Conservation (phyloP, 2,888 invertebrate genomes). For the Ecdyonurus torrentis region DNA sequence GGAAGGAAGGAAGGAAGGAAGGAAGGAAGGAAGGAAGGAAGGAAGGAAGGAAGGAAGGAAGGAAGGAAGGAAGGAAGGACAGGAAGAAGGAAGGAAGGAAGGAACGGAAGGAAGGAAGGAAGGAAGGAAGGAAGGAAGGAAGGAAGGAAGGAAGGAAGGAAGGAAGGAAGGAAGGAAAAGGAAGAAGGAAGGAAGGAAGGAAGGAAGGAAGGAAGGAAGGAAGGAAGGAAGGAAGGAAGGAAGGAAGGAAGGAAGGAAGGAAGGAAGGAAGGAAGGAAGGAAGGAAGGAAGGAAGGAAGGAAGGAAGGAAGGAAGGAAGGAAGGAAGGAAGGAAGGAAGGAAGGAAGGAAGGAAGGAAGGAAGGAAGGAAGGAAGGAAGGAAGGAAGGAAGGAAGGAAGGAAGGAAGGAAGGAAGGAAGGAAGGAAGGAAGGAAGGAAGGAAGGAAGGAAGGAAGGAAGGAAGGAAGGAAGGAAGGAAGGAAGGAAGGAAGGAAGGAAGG, state of each 20-base stretch:
- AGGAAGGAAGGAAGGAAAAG: constrained; percentile 8
- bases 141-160: constrained; percentile 7
- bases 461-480: constrained; percentile 7
- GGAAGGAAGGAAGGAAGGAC: constrained; percentile 5
- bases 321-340: constrained; percentile 8
- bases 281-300: constrained; percentile 8
- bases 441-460: constrained; percentile 8
- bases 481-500: constrained; percentile 7
- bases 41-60: constrained; percentile 7
- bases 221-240: constrained; percentile 7
- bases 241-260: constrained; percentile 6
- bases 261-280: constrained; percentile 7
- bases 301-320: constrained; percentile 7
- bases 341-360: constrained; percentile 7
- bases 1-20: constrained; percentile 8
- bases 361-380: constrained; percentile 7
- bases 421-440: constrained; percentile 6
- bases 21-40: constrained; percentile 7
- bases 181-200: constrained; percentile 5
- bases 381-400: constrained; percentile 7
- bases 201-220: constrained; percentile 7
- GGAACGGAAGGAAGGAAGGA: no score
- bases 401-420: constrained; percentile 6
- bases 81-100: no score
- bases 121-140: constrained; percentile 7